Evolutionary conservation across 2,113 vertebrate genomes (phyloP).

Genomic region (Apteryx owenii): DNA sequence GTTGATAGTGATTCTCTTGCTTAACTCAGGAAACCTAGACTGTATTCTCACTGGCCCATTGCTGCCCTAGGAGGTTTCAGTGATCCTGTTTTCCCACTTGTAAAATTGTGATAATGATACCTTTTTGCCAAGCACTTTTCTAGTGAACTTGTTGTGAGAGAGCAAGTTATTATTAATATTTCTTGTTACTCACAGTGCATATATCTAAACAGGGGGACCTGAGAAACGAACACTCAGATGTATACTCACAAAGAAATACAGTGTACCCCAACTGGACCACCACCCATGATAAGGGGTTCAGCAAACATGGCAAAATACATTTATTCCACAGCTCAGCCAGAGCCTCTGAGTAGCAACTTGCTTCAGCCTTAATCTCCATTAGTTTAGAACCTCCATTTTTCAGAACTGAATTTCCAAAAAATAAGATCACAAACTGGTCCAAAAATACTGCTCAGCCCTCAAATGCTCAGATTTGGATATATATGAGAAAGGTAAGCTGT

Average conservation of each 20-base stretch:
- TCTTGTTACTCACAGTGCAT: background rate
- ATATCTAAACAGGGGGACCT: background rate
- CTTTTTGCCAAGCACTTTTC: background rate
- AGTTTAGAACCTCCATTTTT: background rate
- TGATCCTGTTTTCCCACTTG: background rate
- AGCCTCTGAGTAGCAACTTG: background rate
- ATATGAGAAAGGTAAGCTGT: background rate
- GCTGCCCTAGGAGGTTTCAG: background rate
- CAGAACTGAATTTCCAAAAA: background rate
- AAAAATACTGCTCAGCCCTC: background rate
- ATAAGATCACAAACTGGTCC: background rate
- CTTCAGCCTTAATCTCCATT: background rate
- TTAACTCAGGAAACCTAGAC: background rate
- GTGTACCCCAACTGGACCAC: background rate
- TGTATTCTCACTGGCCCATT: fast-evolving
- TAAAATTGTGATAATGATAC: background rate
- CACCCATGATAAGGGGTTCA: background rate
- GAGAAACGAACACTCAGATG: background rate
- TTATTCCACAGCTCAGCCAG: background rate
- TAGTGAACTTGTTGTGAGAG: background rate
- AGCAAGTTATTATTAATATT: background rate
- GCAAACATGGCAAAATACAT: background rate
- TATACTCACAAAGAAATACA: fast-evolving
- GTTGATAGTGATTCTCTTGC: background rate
- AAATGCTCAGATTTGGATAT: background rate